These are phyloP conservation scores for Porites rus DNA, from an alignment of 92 coral and sea anemone species.

Conservation along the genomic window DNA sequence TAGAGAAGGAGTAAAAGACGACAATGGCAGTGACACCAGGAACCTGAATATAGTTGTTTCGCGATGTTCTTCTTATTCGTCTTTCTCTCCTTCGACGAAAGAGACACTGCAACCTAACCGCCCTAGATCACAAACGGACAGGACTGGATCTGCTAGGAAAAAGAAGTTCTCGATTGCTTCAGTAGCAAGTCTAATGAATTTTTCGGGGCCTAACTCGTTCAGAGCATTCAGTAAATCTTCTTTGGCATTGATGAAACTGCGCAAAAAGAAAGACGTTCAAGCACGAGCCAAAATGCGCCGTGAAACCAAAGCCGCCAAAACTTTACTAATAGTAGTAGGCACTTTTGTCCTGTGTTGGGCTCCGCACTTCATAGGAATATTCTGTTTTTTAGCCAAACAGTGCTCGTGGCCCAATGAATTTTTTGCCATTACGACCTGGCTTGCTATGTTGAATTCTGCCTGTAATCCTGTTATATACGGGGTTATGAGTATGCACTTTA, in stretches of 20 bases:
- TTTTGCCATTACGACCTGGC: constrained; percentile 89
- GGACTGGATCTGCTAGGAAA: neutral
- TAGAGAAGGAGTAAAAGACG: neutral
- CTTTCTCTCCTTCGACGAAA: constrained; percentile 1
- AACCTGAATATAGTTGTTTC: constrained; percentile 20
- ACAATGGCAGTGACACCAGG: neutral
- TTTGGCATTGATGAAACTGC: constrained; percentile 26
- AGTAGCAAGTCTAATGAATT: neutral
- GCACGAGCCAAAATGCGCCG: constrained; percentile 61
- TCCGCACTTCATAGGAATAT: constrained; percentile 89
- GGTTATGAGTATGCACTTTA: constrained; percentile 88
- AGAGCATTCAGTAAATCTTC: constrained; percentile 50
- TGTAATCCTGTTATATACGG: constrained; percentile 92
- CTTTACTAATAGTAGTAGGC: constrained; percentile 80
- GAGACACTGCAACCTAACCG: neutral
- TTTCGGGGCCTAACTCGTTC: constrained; percentile 24
- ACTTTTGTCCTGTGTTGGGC: constrained; percentile 85
- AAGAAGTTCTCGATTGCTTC: constrained; percentile 25
- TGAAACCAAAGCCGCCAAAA: constrained; percentile 85
- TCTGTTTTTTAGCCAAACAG: constrained; percentile 62
- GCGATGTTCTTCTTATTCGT: constrained; percentile 5
- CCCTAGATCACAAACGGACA: neutral
- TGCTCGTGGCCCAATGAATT: constrained; percentile 84
- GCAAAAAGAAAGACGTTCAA: constrained; percentile 38
- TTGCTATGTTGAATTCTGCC: constrained; percentile 91